Evolutionary conservation across 2,113 vertebrate species (phyloP), one percentile per base, ranked within the genome.

Genomic region (Panurus biarmicus): DNA sequence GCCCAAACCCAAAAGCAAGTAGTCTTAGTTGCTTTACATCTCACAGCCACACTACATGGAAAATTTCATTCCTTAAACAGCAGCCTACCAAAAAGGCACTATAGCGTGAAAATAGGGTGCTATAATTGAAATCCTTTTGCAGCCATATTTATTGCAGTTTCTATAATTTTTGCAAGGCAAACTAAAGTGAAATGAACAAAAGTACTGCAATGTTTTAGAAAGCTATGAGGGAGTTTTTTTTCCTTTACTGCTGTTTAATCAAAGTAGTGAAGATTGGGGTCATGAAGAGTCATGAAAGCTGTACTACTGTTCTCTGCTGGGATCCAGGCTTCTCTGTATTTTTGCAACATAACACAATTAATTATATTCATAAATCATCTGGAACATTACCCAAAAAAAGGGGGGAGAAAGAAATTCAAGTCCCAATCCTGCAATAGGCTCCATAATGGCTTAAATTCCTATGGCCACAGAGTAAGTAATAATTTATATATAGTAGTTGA

Each of bases 161-260:
- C 89, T 82, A 45, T 17, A 69, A 94, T 89, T 94, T 84, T 91
- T 87, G 77, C 40, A 89, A 89, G 42, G 33, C 53, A 69, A 89
- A 84, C 53, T 86, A 84, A 95, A 94, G 86, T 7, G 38, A 87
- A 81, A 91, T n/a, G 42, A 95, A 89, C 70, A 89, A 91, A 93
- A 91, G 42, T 66, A 65, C 12, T 85, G 70, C 35, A 72, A 57
- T 66, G 87, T 85, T 91, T 93, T 94, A 64, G 74, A 89, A 93
- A 91, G 53, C 57, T 91, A 28, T 0, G 17, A 92, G 58, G 70
- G 70, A 89, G 70, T 57, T 22, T 76, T 85, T 65, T 89, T 86
- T 53, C 87, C 70, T 69, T 81, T 85, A 54, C 84, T 84, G 33
- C 33, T 87, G 44, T 89, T 85, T 76, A 85, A 95, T 87, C 80